phyloP scores from a whole-genome alignment of 2,113 vertebrate species.

The Clarias macrocephalus region DNA sequence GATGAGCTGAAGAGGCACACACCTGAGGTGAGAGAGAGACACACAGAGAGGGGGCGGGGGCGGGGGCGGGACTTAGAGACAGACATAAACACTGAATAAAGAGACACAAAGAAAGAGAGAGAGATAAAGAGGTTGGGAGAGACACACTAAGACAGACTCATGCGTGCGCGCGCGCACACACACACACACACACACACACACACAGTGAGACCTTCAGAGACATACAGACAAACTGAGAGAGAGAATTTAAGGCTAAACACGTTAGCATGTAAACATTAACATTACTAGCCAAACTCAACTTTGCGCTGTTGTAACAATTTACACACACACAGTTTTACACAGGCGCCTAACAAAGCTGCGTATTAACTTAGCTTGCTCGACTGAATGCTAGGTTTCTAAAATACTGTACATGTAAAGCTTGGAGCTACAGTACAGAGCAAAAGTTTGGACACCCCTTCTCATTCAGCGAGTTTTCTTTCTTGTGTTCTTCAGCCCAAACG shows the following conservation, averaged over 20 bases:
- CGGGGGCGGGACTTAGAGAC: neutral
- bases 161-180: no score
- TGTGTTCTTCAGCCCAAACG: no score
- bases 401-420: neutral
- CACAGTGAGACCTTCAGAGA: no score
- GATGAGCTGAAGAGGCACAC: constrained; percentile 92
- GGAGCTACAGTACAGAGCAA: no score
- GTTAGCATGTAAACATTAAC: neutral
- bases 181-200: no score
- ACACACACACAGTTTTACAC: neutral
- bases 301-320: neutral
- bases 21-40: constrained; percentile 80
- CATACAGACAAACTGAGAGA: neutral
- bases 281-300: neutral
- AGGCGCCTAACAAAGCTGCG: neutral
- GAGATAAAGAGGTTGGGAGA: neutral
- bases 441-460: no score
- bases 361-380: neutral
- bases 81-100: neutral
- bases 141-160: no score
- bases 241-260: neutral
- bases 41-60: neutral
- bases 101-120: neutral
- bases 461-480: no score
- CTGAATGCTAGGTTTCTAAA: neutral